Conservation (phyloP, 2,888 invertebrate genomes). For the Endotricha flammealis region DNA sequence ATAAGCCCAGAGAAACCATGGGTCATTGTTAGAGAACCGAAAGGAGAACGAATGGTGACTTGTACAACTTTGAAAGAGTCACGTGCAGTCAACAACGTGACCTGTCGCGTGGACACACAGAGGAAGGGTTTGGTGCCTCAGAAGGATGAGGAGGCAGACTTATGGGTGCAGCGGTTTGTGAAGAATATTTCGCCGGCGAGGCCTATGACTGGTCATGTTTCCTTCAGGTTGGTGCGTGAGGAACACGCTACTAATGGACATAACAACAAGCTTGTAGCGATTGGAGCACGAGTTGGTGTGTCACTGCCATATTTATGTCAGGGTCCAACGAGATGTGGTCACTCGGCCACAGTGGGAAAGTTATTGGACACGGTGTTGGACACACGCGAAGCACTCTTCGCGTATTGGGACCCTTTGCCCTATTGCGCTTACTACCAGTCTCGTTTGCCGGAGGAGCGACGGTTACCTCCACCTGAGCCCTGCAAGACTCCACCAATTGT, state of each 20-base stretch:
- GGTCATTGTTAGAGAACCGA: conserved; percentile 87
- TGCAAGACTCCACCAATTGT: conserved; percentile 76
- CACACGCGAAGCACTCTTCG: conserved; percentile 88
- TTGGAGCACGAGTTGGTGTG: conserved; percentile 86
- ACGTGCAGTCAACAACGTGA: conserved; percentile 87
- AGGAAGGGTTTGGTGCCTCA: conserved; percentile 83
- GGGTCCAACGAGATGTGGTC: conserved; percentile 80
- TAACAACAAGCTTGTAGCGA: conserved; percentile 52
- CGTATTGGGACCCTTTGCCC: conserved; percentile 91
- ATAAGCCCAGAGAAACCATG: conserved; percentile 87
- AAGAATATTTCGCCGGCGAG: conserved; percentile 80
- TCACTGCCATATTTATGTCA: conserved; percentile 89
- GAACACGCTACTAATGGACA: conserved; percentile 70
- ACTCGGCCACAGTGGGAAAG: conserved; percentile 80
- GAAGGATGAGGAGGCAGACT: conserved; percentile 81
- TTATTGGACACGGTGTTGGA: conserved; percentile 84
- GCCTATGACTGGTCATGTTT: conserved; percentile 86
- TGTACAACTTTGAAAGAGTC: conserved; percentile 90
- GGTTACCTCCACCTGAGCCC: conserved; percentile 70
- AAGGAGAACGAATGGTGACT: conserved; percentile 86
- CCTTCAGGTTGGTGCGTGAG: conserved; percentile 85
- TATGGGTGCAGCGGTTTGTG: conserved; percentile 86
- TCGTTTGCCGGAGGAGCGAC: conserved; percentile 80
- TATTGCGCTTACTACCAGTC: conserved; percentile 92
- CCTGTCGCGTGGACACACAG: conserved; percentile 83